Evolutionary conservation across 1,140 invertebrate species (phyloP).

Genomic region (Scaptomyza graminum): DNA sequence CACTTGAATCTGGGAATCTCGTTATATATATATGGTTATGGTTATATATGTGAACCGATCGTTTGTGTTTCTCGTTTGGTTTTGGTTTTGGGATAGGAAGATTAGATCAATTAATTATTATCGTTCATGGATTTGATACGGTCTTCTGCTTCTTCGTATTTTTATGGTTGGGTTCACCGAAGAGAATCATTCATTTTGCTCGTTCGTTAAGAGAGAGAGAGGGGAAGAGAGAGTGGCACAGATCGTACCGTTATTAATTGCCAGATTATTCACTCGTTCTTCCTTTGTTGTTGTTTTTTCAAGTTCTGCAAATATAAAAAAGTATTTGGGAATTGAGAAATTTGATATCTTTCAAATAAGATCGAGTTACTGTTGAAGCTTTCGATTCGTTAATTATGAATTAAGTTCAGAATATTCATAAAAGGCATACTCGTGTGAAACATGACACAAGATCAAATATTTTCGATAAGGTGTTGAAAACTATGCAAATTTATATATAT

Average conservation of each 20-base stretch:
- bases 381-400: background rate
- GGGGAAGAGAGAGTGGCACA: background rate
- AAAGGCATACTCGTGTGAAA: background rate
- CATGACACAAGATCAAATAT: constrained; percentile 1
- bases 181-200: constrained; percentile 28
- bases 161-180: constrained; percentile 10
- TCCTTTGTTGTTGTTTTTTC: background rate
- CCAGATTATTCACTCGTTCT: background rate
- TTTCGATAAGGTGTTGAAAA: background rate
- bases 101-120: background rate
- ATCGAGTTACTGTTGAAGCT: background rate
- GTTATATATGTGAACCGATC: background rate
- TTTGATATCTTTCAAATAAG: background rate
- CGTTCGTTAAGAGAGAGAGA: constrained; percentile 6
- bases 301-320: constrained; percentile 31
- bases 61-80: background rate
- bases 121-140: constrained; percentile 4
- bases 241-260: background rate
- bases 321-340: background rate
- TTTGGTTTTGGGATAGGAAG: background rate
- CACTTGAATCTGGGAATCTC: background rate
- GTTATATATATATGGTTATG: background rate
- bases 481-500: background rate
- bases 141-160: constrained; percentile 21
- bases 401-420: too few species aligned